Conservation (phyloP, 2,888 invertebrate species). For the Candidula unifasciata region DNA sequence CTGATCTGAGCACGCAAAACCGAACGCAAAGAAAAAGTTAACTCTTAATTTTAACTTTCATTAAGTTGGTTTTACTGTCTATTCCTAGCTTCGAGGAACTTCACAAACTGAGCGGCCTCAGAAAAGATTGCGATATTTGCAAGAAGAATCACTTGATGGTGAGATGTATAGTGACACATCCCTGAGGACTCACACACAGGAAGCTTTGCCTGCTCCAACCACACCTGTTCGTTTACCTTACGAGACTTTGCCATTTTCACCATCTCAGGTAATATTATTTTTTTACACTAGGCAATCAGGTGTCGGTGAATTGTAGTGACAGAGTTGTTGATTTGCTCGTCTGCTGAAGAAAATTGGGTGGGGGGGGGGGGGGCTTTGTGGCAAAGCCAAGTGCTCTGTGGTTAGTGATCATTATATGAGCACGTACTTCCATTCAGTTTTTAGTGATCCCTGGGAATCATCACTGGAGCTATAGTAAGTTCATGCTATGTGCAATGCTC, state of each 20-base stretch:
- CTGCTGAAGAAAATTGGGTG: too few species aligned
- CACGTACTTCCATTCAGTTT: too few species aligned
- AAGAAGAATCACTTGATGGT: conserved; percentile 40
- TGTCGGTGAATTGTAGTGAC: too few species aligned
- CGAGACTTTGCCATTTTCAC: conserved; percentile 92
- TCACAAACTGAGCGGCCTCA: conserved; percentile 35
- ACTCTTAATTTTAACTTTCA: neutral
- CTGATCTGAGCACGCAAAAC: too few species aligned
- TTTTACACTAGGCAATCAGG: too few species aligned
- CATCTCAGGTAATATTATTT: conserved; percentile 81
- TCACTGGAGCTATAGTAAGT: too few species aligned
- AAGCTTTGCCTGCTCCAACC: conserved; percentile 16
- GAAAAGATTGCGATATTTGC: conserved; percentile 52
- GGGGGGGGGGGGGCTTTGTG: too few species aligned
- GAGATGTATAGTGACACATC: neutral
- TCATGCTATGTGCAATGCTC: too few species aligned
- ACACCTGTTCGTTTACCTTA: conserved; percentile 84
- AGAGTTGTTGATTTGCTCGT: too few species aligned
- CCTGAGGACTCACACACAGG: conserved; percentile 1
- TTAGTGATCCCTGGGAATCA: too few species aligned
- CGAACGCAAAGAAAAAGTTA: neutral
- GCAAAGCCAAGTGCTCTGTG: too few species aligned
- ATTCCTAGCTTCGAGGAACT: conserved; percentile 26
- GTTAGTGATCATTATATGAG: too few species aligned
- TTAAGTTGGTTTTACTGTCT: neutral